These are phyloP conservation scores for Stenodera caucasica DNA, from an alignment of 2,888 invertebrate genomes.

Conservation along the genomic window DNA sequence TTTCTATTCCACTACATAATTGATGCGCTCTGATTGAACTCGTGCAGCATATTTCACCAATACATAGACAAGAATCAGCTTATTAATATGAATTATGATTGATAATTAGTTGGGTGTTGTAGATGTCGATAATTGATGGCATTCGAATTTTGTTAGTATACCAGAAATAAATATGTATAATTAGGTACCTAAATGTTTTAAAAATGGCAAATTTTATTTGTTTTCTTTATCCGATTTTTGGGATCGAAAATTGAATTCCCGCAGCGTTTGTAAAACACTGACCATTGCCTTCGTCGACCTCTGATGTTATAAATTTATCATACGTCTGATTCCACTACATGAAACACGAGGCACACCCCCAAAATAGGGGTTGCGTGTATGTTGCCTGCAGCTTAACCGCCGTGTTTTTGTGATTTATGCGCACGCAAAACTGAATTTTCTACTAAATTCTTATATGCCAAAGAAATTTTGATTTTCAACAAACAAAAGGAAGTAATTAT, in stretches of 20 bases:
- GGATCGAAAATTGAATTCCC: conserved; percentile 23
- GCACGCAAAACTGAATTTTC: conserved; percentile 4
- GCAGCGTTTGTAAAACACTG: conserved; percentile 44
- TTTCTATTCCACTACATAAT: conserved; percentile 14
- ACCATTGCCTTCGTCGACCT: conserved; percentile 38
- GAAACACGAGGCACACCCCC: conserved; percentile 36
- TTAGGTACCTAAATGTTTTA: no score
- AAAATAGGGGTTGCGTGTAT: conserved; percentile 7
- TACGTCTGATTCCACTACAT: conserved; percentile 51
- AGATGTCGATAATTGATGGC: conserved; percentile 11
- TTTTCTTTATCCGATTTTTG: conserved; percentile 22
- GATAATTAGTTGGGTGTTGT: conserved; percentile 20
- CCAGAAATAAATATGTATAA: no score
- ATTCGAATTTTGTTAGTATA: neutral
- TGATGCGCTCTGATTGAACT: conserved; percentile 14
- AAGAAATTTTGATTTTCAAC: neutral
- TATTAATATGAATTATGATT: conserved; percentile 29
- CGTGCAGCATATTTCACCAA: neutral
- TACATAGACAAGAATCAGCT: conserved; percentile 11
- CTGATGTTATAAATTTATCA: conserved; percentile 48
- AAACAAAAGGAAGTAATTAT: neutral
- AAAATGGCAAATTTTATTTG: neutral
- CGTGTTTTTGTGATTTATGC: conserved; percentile 1
- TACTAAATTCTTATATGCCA: neutral
- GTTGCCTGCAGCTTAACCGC: neutral